Evolutionary conservation across 2,888 invertebrate species (phyloP).

Genomic region (Plutella xylostella): DNA sequence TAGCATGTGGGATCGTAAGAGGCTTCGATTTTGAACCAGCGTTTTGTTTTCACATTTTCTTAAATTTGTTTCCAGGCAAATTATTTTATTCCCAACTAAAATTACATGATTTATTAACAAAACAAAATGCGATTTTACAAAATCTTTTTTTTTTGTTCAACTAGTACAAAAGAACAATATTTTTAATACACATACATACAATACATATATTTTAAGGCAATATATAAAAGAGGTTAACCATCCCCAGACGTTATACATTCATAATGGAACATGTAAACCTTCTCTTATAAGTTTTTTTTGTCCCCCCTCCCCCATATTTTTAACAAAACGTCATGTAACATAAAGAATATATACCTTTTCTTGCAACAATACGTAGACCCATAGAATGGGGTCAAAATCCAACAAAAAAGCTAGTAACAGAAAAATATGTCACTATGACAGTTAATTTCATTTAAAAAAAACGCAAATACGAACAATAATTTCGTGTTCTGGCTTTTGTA

Average conservation of each 20-base stretch:
- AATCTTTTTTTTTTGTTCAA: constrained; percentile 1
- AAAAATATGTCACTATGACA: constrained; percentile 5
- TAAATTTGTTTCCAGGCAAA: background rate
- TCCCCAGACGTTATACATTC: too few relatives aligned
- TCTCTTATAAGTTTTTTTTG: too few relatives aligned
- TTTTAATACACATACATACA: background rate
- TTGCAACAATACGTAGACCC: too few relatives aligned
- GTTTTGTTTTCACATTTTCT: too few relatives aligned
- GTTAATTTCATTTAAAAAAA: background rate
- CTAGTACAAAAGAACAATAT: constrained; percentile 4
- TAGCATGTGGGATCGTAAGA: too few relatives aligned
- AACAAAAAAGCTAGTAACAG: constrained; percentile 2
- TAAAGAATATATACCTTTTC: too few relatives aligned
- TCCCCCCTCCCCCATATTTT: too few relatives aligned
- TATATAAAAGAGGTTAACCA: too few relatives aligned
- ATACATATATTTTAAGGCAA: background rate
- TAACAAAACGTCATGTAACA: too few relatives aligned
- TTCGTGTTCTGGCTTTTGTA: background rate
- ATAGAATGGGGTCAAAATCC: too few relatives aligned
- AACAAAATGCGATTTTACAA: constrained; percentile 1
- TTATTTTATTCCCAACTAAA: background rate
- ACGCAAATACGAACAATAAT: background rate
- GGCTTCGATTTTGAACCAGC: too few relatives aligned
- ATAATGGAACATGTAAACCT: too few relatives aligned
- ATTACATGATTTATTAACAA: constrained; percentile 2